Evolutionary conservation across 2,797 vertebrate genomes (phyloP).

Genomic region (Poeciliopsis gracilis): DNA sequence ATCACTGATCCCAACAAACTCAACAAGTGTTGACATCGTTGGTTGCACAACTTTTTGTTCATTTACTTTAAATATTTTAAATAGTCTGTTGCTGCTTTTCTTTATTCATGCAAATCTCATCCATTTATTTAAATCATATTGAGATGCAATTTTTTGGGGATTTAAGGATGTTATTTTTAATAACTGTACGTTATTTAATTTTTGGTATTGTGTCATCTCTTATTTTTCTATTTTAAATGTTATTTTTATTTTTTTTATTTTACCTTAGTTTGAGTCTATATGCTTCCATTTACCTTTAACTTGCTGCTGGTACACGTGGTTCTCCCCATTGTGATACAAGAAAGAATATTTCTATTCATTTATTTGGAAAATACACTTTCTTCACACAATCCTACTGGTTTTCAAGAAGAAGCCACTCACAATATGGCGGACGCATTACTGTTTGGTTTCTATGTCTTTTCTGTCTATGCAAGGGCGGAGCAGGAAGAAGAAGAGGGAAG

Average conservation of each 20-base stretch:
- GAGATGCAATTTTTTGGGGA: too few relatives aligned
- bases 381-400: neutral
- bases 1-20: neutral
- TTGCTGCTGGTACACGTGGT: neutral
- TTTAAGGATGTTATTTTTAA: too few relatives aligned
- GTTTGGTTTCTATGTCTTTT: neutral
- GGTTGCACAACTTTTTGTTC: neutral
- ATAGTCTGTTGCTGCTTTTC: neutral
- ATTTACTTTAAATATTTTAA: neutral
- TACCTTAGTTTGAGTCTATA: neutral
- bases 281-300: neutral
- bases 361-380: neutral
- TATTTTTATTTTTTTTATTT: too few relatives aligned
- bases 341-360: neutral
- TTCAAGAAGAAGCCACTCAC: neutral
- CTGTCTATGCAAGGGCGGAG: neutral
- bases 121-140: neutral
- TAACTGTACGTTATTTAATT: too few relatives aligned
- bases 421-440: neutral
- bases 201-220: too few relatives aligned
- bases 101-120: neutral
- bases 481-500: slow-evolving; percentile 15
- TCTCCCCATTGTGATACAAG: neutral
- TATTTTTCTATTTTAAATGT: too few relatives aligned
- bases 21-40: neutral